Conservation (phyloP, 2,888 invertebrate genomes). For the Eupeodes luniger region DNA sequence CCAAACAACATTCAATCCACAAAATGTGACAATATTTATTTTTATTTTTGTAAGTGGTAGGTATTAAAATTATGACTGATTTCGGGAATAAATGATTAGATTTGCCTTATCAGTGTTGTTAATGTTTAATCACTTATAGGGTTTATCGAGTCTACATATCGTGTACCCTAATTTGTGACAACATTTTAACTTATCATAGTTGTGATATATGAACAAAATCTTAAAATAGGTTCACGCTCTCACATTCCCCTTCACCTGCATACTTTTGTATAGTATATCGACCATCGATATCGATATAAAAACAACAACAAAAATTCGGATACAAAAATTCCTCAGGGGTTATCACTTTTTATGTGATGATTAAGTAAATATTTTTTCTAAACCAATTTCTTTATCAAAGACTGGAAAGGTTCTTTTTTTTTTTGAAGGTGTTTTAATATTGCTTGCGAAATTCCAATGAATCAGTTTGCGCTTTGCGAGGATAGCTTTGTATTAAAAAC, state of each 20-base stretch:
- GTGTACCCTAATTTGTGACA: constrained; percentile 14
- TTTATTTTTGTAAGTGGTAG: background rate
- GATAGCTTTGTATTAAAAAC: too few relatives aligned
- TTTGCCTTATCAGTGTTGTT: background rate
- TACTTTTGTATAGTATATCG: background rate
- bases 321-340: background rate
- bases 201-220: background rate
- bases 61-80: constrained; percentile 17
- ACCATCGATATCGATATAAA: background rate
- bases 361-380: constrained; percentile 30
- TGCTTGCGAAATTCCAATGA: background rate
- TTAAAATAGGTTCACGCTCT: constrained; percentile 4
- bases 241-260: background rate
- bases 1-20: background rate
- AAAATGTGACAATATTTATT: background rate
- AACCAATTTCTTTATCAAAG: background rate
- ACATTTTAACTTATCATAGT: background rate
- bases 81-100: constrained; percentile 15
- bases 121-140: constrained; percentile 7
- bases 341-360: constrained; percentile 35
- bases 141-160: constrained; percentile 18
- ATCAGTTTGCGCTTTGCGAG: background rate
- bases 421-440: background rate
- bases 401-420: background rate
- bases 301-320: background rate